phyloP scores from a whole-genome alignment of 2,888 invertebrate species.

The Mesorhabditis sp. region DNA sequence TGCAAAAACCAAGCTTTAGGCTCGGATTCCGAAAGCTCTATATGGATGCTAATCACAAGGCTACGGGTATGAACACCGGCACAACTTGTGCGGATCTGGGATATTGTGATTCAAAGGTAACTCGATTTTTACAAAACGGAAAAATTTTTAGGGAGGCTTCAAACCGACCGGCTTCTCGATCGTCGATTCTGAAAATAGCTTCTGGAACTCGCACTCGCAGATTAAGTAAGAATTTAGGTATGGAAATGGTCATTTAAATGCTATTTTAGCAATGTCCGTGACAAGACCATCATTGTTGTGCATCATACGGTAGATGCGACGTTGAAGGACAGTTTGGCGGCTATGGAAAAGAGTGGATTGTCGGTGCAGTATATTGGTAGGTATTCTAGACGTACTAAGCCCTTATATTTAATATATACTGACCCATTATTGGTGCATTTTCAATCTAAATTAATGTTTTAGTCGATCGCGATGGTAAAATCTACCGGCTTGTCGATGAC shows the following conservation, averaged over 20 bases:
- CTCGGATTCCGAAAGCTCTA: not conserved
- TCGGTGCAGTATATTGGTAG: not conserved
- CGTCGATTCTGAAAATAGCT: not conserved
- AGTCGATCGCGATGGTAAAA: not conserved
- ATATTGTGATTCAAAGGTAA: not conserved
- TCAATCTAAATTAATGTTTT: not conserved
- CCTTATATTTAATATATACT: no score
- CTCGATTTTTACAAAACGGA: not conserved
- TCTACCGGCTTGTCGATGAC: not conserved
- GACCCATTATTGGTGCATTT: no score
- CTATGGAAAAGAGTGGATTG: not conserved
- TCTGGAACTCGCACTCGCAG: not conserved
- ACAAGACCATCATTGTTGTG: slow-evolving; percentile 1
- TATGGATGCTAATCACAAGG: not conserved
- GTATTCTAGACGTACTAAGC: no score
- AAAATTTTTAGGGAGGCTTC: not conserved
- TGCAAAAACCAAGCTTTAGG: not conserved
- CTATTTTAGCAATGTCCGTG: not conserved
- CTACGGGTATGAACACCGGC: not conserved
- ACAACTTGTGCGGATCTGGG: not conserved
- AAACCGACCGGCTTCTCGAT: not conserved
- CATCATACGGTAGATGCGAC: slow-evolving; percentile 1
- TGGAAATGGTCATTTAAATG: no score
- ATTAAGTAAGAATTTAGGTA: not conserved
- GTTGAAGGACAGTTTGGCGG: not conserved